Percentiles rank a stretch among this genome's conserved stretches.
Evolutionary conservation across 2,888 invertebrate species (phyloP).

Genomic region (Drosophila neutralis): DNA sequence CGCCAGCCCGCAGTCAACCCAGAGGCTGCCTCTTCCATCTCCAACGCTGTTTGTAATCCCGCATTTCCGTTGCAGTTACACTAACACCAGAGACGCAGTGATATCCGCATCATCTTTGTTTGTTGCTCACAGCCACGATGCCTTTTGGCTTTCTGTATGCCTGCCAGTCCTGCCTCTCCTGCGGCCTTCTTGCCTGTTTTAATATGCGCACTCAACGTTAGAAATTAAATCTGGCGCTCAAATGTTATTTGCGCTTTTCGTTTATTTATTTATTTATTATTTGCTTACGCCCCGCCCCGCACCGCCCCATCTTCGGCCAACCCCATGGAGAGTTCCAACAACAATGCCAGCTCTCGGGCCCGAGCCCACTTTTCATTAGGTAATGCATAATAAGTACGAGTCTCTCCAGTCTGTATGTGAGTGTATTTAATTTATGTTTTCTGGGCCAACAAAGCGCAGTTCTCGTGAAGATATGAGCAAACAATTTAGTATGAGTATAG

Average conservation of each 20-base stretch:
- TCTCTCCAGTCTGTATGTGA: constrained; percentile 25
- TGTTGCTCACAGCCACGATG: constrained; percentile 64
- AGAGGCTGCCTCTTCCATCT: constrained; percentile 1
- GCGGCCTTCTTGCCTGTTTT: constrained; percentile 58
- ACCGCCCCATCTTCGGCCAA: background rate
- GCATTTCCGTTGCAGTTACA: constrained; percentile 74
- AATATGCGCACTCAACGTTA: constrained; percentile 81
- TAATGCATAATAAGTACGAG: constrained; percentile 76
- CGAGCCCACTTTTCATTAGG: constrained; percentile 75
- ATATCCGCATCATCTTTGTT: constrained; percentile 81
- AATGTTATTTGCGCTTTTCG: constrained; percentile 82
- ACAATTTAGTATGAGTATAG: constrained; percentile 11
- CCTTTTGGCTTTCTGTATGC: constrained; percentile 24
- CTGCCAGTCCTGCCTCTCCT: background rate
- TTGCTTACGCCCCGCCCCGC: constrained; percentile 63
- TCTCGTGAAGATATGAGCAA: constrained; percentile 30
- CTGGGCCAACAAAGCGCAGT: constrained; percentile 31
- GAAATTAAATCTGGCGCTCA: constrained; percentile 83
- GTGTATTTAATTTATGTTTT: constrained; percentile 73
- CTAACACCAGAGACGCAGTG: constrained; percentile 56
- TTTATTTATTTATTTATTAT: constrained; percentile 82
- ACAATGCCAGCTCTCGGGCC: constrained; percentile 9
- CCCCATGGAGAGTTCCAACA: constrained; percentile 28
- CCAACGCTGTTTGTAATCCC: constrained; percentile 50
- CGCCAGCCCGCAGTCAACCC: constrained; percentile 1